Evolutionary conservation across 2,888 invertebrate genomes (phyloP).

Genomic region (Parnassius mnemosyne): DNA sequence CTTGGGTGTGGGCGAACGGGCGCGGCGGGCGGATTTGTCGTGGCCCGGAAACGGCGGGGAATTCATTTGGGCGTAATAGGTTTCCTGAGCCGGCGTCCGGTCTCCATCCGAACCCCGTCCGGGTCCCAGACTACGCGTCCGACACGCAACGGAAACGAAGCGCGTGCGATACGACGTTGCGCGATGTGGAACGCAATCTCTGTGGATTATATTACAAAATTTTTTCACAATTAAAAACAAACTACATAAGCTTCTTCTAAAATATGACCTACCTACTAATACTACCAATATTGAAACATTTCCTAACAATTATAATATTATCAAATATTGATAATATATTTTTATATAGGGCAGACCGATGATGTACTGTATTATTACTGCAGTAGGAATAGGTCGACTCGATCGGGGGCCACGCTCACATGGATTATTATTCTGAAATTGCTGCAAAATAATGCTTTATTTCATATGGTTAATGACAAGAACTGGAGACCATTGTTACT

Average conservation of each 20-base stretch:
- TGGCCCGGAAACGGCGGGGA: slow-evolving; percentile 74
- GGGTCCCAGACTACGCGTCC: slow-evolving; percentile 59
- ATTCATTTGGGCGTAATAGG: slow-evolving; percentile 81
- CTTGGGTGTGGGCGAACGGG: slow-evolving; percentile 63
- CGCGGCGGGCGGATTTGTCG: slow-evolving; percentile 68
- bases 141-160: slow-evolving; percentile 59
- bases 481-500: too few relatives aligned
- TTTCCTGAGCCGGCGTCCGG: slow-evolving; percentile 74
- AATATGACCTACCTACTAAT: too few relatives aligned
- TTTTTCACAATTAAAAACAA: background rate
- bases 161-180: slow-evolving; percentile 37
- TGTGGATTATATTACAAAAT: background rate
- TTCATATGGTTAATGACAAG: too few relatives aligned
- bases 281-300: too few relatives aligned
- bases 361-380: too few relatives aligned
- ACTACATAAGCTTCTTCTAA: background rate
- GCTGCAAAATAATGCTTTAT: too few relatives aligned
- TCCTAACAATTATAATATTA: too few relatives aligned
- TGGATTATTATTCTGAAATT: too few relatives aligned
- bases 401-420: too few relatives aligned
- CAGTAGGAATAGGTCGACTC: too few relatives aligned
- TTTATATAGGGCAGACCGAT: too few relatives aligned
- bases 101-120: slow-evolving; percentile 56
- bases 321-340: too few relatives aligned
- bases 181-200: slow-evolving; percentile 13